A percentile compares a stretch with the other conserved stretches of the same genome.
phyloP scores from a whole-genome alignment of 2,797 vertebrate genomes.

The Spheniscus humboldti region DNA sequence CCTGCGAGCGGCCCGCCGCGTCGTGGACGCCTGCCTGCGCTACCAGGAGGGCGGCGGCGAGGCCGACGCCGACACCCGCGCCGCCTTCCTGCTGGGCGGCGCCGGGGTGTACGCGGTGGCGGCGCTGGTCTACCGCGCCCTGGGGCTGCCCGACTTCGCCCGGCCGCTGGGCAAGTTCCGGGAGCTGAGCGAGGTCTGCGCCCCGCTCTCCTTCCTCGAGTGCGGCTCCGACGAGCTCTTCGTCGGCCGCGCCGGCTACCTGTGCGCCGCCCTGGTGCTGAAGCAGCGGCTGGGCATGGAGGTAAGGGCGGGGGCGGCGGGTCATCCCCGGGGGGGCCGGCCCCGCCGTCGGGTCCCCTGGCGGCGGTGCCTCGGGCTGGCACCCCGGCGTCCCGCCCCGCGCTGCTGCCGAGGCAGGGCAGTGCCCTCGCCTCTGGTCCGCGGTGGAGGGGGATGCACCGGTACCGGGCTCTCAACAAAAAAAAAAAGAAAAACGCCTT shows the following conservation, averaged over 20 bases:
- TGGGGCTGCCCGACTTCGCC: slow-evolving; percentile 81
- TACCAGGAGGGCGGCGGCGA: slow-evolving; percentile 78
- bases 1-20: slow-evolving; percentile 80
- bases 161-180: slow-evolving; percentile 82
- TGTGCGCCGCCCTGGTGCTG: slow-evolving; percentile 86
- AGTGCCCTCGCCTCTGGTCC: background rate
- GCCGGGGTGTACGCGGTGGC: slow-evolving; percentile 85
- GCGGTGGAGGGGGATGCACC: rapidly evolving
- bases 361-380: background rate
- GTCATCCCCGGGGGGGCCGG: too few species aligned
- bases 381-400: too few species aligned
- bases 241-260: slow-evolving; percentile 85
- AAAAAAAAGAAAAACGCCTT: background rate
- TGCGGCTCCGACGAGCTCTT: slow-evolving; percentile 90
- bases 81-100: slow-evolving; percentile 85
- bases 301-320: slow-evolving; percentile 69
- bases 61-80: slow-evolving; percentile 80
- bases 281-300: slow-evolving; percentile 86
- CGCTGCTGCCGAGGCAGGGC: background rate
- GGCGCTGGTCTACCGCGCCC: slow-evolving; percentile 82
- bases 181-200: slow-evolving; percentile 81
- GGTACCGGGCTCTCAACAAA: background rate
- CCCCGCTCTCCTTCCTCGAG: slow-evolving; percentile 83
- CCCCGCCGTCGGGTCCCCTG: background rate
- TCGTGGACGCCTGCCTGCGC: slow-evolving; percentile 80